Conservation (phyloP, 1,140 invertebrate species). For the Trichoplusia ni region DNA sequence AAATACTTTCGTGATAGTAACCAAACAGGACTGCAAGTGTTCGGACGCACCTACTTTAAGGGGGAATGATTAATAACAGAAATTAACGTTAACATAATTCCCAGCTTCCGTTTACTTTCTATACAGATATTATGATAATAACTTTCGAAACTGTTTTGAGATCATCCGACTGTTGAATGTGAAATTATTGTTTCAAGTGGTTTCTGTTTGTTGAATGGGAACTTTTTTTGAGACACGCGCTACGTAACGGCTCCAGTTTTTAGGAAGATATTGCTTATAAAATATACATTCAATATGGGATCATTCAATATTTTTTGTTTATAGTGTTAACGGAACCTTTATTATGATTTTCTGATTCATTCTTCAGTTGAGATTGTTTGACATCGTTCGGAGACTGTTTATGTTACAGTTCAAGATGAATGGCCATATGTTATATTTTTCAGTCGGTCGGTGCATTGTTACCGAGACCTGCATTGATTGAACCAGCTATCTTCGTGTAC, state of each 20-base stretch:
- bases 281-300: conserved; percentile 11
- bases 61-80: background rate
- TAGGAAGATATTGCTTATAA: background rate
- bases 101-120: conserved; percentile 47
- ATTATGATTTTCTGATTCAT: conserved; percentile 12
- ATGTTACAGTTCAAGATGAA: background rate
- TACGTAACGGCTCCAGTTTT: background rate
- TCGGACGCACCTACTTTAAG: background rate
- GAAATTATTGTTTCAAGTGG: conserved; percentile 28
- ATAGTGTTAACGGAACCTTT: background rate
- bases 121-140: conserved; percentile 57
- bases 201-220: conserved; percentile 2
- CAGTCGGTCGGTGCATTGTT: background rate
- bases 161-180: conserved; percentile 50
- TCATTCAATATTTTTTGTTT: conserved; percentile 28
- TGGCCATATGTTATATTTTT: background rate
- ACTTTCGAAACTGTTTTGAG: conserved; percentile 56
- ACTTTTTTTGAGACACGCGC: background rate
- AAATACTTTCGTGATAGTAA: too few relatives aligned
- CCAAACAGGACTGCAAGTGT: background rate
- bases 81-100: conserved; percentile 15
- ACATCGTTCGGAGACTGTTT: conserved; percentile 12
- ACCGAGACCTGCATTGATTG: too few relatives aligned
- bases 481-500: too few relatives aligned
- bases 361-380: conserved; percentile 3